These are phyloP conservation scores for Cyanoliseus patagonus DNA, from an alignment of 2,113 vertebrate species.

Conservation along the genomic window DNA sequence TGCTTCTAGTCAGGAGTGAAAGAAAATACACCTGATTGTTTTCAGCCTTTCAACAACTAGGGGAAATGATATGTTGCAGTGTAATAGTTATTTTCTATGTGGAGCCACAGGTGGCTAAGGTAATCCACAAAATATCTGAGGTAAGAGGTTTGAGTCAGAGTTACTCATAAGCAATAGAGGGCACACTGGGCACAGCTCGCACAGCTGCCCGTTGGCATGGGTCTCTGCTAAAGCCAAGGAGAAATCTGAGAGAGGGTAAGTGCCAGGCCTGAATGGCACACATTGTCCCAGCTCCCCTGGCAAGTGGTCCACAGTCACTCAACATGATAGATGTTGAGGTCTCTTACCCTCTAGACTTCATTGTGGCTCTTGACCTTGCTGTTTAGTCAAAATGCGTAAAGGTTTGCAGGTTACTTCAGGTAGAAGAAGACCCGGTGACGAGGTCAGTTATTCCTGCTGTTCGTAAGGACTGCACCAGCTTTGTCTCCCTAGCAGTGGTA, in stretches of 20 bases:
- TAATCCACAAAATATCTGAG: background rate
- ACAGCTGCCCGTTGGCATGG: background rate
- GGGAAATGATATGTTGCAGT: background rate
- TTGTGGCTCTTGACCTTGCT: background rate
- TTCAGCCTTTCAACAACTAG: background rate
- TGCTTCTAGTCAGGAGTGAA: background rate
- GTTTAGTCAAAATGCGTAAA: background rate
- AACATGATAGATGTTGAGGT: background rate
- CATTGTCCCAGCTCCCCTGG: accelerated
- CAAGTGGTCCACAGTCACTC: background rate
- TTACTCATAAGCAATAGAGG: background rate
- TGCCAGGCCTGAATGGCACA: background rate
- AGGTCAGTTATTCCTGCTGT: background rate
- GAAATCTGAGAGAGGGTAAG: background rate
- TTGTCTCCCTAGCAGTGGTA: background rate
- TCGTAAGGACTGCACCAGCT: accelerated
- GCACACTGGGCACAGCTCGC: background rate
- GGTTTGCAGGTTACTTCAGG: background rate
- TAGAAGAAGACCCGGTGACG: background rate
- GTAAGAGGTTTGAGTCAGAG: background rate
- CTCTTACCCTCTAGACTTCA: background rate
- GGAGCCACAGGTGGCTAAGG: background rate
- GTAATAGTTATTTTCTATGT: background rate
- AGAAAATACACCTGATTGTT: background rate
- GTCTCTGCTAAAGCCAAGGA: background rate